Conservation (phyloP, 2,797 vertebrate genomes). For the Mormyrus proboscirostris region DNA sequence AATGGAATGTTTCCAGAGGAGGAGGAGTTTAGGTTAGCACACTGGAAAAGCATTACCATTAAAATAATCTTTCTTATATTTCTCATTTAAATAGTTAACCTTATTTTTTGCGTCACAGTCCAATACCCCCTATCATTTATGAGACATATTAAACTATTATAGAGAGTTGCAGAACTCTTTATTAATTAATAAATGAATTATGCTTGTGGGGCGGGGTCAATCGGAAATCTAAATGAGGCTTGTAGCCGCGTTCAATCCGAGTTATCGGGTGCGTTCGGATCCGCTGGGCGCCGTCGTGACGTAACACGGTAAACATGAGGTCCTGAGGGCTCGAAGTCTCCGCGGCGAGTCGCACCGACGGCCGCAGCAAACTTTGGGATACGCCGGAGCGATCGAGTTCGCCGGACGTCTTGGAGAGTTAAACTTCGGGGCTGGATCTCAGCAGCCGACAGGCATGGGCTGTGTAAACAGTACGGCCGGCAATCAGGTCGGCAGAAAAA, state of each 20-base stretch:
- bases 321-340: neutral
- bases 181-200: neutral
- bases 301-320: neutral
- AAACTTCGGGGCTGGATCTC: neutral
- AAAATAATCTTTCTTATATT: neutral
- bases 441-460: neutral
- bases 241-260: neutral
- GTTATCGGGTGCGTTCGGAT: neutral
- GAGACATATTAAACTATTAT: neutral
- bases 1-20: neutral
- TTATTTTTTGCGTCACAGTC: neutral
- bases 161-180: neutral
- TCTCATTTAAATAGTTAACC: neutral
- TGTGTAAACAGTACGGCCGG: neutral
- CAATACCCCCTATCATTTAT: neutral
- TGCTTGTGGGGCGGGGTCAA: neutral
- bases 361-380: neutral
- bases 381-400: neutral
- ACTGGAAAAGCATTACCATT: neutral
- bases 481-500: neutral
- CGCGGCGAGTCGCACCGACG: neutral
- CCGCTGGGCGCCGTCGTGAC: neutral
- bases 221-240: neutral
- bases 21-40: neutral
- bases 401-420: neutral